Evolutionary conservation across 2,888 invertebrate species (phyloP).

Genomic region (Erpobdella octoculata): DNA sequence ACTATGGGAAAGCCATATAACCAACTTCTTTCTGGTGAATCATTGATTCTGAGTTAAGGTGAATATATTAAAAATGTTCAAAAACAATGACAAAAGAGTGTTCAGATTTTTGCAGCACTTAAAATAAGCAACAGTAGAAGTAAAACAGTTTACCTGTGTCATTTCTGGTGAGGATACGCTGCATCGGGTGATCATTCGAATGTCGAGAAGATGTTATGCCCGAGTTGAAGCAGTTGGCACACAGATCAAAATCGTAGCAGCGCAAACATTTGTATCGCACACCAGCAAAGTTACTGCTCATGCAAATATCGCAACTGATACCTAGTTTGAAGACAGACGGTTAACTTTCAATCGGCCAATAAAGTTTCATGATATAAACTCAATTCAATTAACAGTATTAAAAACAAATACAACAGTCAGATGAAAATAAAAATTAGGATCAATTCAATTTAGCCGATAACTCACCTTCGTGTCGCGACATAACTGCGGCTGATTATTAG

Average conservation of each 20-base stretch:
- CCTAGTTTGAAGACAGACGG: no score
- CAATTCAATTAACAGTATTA: neutral
- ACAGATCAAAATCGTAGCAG: slow-evolving; percentile 97
- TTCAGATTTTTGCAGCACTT: no score
- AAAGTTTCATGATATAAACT: no score
- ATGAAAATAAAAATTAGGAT: no score
- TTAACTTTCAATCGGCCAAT: no score
- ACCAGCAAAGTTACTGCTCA: slow-evolving; percentile 92
- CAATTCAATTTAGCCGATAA: neutral
- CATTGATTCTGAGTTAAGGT: no score
- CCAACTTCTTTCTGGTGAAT: no score
- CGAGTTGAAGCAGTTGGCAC: slow-evolving; percentile 82
- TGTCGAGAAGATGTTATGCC: slow-evolving; percentile 61
- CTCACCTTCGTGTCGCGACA: slow-evolving; percentile 6
- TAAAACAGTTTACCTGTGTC: slow-evolving; percentile 81
- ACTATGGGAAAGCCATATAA: no score
- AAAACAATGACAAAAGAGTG: no score
- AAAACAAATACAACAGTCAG: neutral
- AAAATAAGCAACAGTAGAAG: no score
- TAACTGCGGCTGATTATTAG: neutral
- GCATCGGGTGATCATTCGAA: slow-evolving; percentile 93
- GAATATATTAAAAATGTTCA: no score
- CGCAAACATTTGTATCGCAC: slow-evolving; percentile 96
- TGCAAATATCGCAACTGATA: slow-evolving; percentile 98
- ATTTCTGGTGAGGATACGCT: slow-evolving; percentile 90